Conservation (phyloP, 2,113 vertebrate genomes). For the Gavia stellata region DNA sequence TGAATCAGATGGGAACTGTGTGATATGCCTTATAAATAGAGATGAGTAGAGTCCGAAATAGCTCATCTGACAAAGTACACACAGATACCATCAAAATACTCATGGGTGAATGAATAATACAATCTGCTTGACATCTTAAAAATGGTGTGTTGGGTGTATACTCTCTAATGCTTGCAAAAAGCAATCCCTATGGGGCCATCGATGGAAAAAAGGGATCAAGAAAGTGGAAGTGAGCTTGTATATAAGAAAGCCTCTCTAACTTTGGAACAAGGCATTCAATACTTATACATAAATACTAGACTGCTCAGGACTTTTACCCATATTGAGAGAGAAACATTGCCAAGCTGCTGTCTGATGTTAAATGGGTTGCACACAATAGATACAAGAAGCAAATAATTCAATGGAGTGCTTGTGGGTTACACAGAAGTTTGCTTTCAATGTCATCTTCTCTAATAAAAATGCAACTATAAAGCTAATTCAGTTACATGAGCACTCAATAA, state of each 20-base stretch:
- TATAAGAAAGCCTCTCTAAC: neutral
- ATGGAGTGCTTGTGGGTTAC: neutral
- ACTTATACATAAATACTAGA: neutral
- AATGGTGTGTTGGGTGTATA: neutral
- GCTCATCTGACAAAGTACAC: neutral
- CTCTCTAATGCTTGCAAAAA: neutral
- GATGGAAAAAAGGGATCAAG: neutral
- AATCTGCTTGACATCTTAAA: neutral
- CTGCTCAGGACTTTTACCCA: neutral
- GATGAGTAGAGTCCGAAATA: neutral
- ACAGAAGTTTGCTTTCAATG: neutral
- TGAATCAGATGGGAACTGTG: neutral
- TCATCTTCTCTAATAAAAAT: conserved; percentile 29
- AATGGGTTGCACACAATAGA: neutral
- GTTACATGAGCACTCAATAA: neutral
- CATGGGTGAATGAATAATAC: neutral
- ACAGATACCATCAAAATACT: neutral
- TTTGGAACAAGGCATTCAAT: neutral
- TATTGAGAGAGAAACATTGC: neutral
- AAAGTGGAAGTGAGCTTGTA: neutral
- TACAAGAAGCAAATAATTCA: neutral
- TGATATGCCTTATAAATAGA: conserved; percentile 11
- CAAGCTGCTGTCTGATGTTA: neutral
- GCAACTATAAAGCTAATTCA: conserved; percentile 23
- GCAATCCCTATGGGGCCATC: neutral